Evolutionary conservation across 1,140 invertebrate genomes (phyloP).

Genomic region (Drosophila santomea): DNA sequence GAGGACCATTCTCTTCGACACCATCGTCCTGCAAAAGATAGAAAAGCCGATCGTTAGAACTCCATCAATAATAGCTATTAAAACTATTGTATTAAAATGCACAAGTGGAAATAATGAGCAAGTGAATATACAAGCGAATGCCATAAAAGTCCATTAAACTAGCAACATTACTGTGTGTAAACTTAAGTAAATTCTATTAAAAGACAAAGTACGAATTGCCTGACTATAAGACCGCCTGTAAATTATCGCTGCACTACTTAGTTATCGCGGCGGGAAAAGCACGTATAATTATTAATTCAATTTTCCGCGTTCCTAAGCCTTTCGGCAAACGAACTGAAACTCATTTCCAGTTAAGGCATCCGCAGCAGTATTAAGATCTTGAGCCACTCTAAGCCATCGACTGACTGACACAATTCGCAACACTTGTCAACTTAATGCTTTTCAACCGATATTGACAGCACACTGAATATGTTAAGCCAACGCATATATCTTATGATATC

Average conservation of each 20-base stretch:
- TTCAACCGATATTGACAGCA: slow-evolving; percentile 65
- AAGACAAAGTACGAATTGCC: not conserved
- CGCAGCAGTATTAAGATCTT: slow-evolving; percentile 48
- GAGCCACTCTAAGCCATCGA: slow-evolving; percentile 55
- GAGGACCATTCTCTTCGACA: slow-evolving; percentile 95
- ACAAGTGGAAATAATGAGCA: not conserved
- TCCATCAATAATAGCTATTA: not conserved
- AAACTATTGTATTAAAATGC: not conserved
- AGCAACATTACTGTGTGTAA: too few species aligned
- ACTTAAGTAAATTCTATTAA: too few species aligned
- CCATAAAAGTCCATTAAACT: too few species aligned
- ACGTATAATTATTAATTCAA: slow-evolving; percentile 40
- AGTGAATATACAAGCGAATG: not conserved
- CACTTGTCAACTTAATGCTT: slow-evolving; percentile 76
- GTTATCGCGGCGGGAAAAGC: slow-evolving; percentile 6
- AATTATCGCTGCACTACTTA: slow-evolving; percentile 5
- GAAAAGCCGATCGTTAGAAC: slow-evolving; percentile 68
- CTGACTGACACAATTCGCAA: slow-evolving; percentile 66
- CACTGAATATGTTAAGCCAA: slow-evolving; percentile 67
- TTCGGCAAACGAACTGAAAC: slow-evolving; percentile 42
- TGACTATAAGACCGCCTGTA: slow-evolving; percentile 1
- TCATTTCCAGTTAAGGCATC: slow-evolving; percentile 43
- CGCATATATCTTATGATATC: slow-evolving; percentile 35
- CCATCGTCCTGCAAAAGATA: slow-evolving; percentile 91
- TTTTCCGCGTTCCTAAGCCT: slow-evolving; percentile 41